These are phyloP conservation scores for Phaethornis superciliosus DNA, from an alignment of 2,113 vertebrate species.

Conservation along the genomic window DNA sequence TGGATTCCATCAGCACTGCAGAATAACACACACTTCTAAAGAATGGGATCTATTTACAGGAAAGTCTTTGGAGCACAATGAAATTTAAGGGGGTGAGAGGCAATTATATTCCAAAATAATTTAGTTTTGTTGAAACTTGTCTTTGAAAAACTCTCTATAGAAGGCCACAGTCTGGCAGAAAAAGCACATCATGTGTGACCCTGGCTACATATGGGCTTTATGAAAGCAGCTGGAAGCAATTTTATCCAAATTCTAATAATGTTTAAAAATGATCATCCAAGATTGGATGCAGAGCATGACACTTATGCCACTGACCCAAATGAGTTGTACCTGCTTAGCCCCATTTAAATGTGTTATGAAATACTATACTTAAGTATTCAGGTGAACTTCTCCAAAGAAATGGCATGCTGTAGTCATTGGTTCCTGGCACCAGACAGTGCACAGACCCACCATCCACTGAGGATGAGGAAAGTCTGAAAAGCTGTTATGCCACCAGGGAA, in stretches of 20 bases:
- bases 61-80: slow-evolving; percentile 6
- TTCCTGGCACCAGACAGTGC: not conserved
- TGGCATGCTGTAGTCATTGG: accelerated
- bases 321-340: not conserved
- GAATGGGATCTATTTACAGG: not conserved
- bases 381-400: not conserved
- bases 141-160: slow-evolving; percentile 17
- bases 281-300: not conserved
- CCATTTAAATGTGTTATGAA: not conserved
- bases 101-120: slow-evolving; percentile 22
- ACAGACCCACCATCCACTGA: accelerated
- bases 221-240: slow-evolving; percentile 49
- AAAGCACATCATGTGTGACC: not conserved
- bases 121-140: not conserved
- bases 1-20: slow-evolving; percentile 8
- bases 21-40: not conserved
- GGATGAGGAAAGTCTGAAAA: not conserved
- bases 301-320: not conserved
- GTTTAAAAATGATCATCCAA: not conserved
- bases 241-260: not conserved
- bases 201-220: not conserved
- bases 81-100: slow-evolving; percentile 17
- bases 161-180: not conserved
- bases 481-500: not conserved
- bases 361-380: not conserved